Evolutionary conservation across 2,797 vertebrate genomes (phyloP).

Genomic region (Sebastes flavidus): DNA sequence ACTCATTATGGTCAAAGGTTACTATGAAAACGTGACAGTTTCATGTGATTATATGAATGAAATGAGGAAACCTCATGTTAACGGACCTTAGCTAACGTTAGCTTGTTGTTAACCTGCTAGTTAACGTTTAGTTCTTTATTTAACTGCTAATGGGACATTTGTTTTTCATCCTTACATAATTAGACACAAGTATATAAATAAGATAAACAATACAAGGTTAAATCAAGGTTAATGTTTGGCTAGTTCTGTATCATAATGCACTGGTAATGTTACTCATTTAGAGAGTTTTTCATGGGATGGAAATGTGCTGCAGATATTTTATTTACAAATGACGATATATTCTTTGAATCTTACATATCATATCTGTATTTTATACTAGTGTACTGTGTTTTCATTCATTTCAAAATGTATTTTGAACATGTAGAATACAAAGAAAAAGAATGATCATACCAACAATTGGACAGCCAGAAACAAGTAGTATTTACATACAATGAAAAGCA

Average conservation of each 20-base stretch:
- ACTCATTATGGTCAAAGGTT: rapidly evolving
- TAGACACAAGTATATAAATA: neutral
- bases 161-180: no score
- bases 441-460: no score
- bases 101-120: neutral
- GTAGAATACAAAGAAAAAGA: no score
- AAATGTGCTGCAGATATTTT: neutral
- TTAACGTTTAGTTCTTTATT: neutral
- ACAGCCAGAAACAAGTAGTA: no score
- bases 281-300: neutral
- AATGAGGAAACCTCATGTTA: neutral
- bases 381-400: neutral
- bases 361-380: neutral
- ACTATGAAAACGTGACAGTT: neutral
- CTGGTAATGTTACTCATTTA: neutral
- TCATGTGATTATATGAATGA: neutral
- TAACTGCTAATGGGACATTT: no score
- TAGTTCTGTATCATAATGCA: neutral
- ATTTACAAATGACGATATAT: neutral
- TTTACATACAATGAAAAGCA: no score
- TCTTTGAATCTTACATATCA: no score
- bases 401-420: no score
- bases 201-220: neutral
- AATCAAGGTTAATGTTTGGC: neutral
- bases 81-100: neutral